Conservation (phyloP, 2,888 invertebrate genomes). For the Eupithecia subumbrata region DNA sequence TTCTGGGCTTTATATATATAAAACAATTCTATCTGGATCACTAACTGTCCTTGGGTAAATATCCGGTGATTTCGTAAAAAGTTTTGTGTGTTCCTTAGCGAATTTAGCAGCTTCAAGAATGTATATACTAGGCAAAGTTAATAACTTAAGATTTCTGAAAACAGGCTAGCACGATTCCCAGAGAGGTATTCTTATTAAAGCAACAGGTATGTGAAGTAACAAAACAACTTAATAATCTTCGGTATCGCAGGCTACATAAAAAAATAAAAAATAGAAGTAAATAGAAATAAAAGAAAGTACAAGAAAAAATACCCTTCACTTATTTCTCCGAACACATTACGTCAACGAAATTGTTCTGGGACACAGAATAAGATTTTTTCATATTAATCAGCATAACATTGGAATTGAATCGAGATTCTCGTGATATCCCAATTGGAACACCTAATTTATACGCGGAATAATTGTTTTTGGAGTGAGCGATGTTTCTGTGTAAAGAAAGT, state of each 20-base stretch:
- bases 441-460: constrained; percentile 38
- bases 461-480: constrained; percentile 16
- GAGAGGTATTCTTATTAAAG: too few species aligned
- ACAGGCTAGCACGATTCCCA: too few species aligned
- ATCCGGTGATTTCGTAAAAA: too few species aligned
- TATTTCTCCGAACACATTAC: not conserved
- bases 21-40: too few species aligned
- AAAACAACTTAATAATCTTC: not conserved
- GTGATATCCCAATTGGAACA: constrained; percentile 28
- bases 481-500: constrained; percentile 10
- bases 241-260: not conserved
- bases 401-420: constrained; percentile 32
- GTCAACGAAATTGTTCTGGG: constrained; percentile 4
- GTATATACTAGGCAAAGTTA: too few species aligned
- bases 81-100: too few species aligned
- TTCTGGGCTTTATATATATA: too few species aligned
- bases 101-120: too few species aligned
- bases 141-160: too few species aligned
- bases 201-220: not conserved
- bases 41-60: too few species aligned
- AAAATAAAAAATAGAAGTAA: not conserved
- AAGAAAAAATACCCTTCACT: not conserved
- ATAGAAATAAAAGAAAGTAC: not conserved
- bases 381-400: constrained; percentile 7
- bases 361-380: constrained; percentile 16